Base-by-base conservation (phyloP, 2,888 invertebrate species). In the Galeopsomyia nigrocyanea region DNA sequence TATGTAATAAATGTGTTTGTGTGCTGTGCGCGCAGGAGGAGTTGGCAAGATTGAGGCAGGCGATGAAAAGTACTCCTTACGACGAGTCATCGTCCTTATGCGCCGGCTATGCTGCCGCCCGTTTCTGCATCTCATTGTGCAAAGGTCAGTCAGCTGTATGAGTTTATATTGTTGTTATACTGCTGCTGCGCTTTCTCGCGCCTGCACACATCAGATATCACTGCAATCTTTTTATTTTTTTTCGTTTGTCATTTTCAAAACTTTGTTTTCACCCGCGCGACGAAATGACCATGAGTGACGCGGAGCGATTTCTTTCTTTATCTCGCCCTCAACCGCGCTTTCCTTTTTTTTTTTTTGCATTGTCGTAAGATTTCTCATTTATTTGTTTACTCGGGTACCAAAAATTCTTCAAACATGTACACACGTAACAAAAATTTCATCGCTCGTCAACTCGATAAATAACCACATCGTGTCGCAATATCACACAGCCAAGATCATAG, bases 21-120 rank as follows among this genome's bases (percentile, higher is more conserved):
- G n/a, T n/a, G n/a, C n/a, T 71, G 61, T 22, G 5, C 14, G 9
- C 50, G 53, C 78, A 92, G 92, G 82, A 90, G 88, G 87, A 85
- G 78, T 75, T 78, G 68, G 75, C 68, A 14, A 79, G 77, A 73
- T 71, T 84, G 64, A 81, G 77, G 22, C 57, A 75, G 46, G 71
- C 74, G 7, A 77, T 84, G 65, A 90, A 90, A 86, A 88, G 88
- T 79, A 89, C 90, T 6, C 90, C 90, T 14, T 83, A 91, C 70
- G 87, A 88, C 55, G 90, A 90, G 47, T 88, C 89, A 19, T 90
- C 90, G 14, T 90, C 90, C 17, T 83, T 91, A 68, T 89, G 90
- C 7, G 89, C 90, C 89, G 91, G 91, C 3, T 90, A 87, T 78
- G 91, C 91, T 57, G 90, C 89, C 31, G 90, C 90, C n/a, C 85